Evolutionary conservation across 2,888 invertebrate species (phyloP).

Genomic region (Tetranychus piercei): DNA sequence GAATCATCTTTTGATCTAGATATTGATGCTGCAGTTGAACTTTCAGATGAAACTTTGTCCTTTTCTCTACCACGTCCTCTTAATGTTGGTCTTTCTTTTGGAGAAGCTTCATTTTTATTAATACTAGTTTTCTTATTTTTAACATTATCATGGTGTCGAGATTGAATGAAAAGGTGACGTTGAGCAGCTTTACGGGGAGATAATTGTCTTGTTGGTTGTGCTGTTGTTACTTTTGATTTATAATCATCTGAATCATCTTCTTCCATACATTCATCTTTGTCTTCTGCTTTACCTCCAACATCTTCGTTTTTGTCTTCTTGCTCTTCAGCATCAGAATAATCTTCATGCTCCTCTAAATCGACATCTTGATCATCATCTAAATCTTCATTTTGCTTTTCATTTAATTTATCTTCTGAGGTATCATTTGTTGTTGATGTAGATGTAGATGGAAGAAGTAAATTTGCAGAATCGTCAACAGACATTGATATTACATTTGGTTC

Average conservation of each 20-base stretch:
- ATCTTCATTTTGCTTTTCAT: background rate
- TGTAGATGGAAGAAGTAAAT: background rate
- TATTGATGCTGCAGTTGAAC: background rate
- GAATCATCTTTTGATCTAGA: slow-evolving; percentile 3
- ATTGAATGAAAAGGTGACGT: slow-evolving; percentile 20
- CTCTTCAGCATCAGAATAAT: too few species aligned
- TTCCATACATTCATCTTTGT: background rate
- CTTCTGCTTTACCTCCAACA: background rate
- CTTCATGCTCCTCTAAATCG: background rate
- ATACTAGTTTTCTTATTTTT: background rate
- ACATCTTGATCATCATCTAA: background rate
- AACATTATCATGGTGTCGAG: background rate
- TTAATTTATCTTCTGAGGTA: background rate
- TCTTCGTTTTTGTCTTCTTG: too few species aligned
- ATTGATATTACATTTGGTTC: slow-evolving; percentile 7
- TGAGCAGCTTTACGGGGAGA: slow-evolving; percentile 23
- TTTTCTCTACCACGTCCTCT: background rate
- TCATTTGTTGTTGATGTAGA: background rate
- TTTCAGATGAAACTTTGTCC: background rate
- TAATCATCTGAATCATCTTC: slow-evolving; percentile 5
- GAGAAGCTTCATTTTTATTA: background rate
- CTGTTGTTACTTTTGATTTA: background rate
- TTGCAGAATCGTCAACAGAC: background rate
- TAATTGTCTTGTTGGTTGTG: slow-evolving; percentile 15
- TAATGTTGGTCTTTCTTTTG: background rate